Evolutionary conservation across 1,140 invertebrate species (phyloP), one percentile per base, ranked within the genome.

Genomic region (Trinorchestia longiramus): DNA sequence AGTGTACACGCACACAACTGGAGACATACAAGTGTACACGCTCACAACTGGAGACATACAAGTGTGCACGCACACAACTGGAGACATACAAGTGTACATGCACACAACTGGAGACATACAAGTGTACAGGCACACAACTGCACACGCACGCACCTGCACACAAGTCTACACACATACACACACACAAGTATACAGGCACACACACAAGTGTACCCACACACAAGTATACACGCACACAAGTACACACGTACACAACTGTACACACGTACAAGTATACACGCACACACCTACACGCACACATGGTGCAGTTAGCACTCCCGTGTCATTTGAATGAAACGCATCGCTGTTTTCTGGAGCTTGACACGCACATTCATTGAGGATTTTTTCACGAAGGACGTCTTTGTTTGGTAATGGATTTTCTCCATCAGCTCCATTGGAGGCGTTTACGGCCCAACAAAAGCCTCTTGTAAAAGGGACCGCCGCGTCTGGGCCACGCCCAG

Each of bases 361-460:
- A 43, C 41, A 43, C 88, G 88, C 92, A 47, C 43, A 94, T 94
- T 94, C 92, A 47, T 43, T 94, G 92, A 40, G 44, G 92, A 94
- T 45, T 94, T 94, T 94, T 94, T 94, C 44, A n/a, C 92, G 44
- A 94, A 94, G 92, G 92, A 47, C 92, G 92, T 94, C 92, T 94
- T 94, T 94, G 92, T 94, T 94, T 94, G 43, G 92, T 94, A 94
- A 94, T 94, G 92, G 92, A 94, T 94, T 45, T 94, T 94, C 43
- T 8, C 92, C 92, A 94, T 94, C 92, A 94, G 43, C 15, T 94
- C n/a, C 92, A 94, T 94, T 94, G 92, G 44, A 47, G 92, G 45
- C 92, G 43, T 94, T 94, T 94, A 94, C 43, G 92, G 92, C 92
- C 41, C 92, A 94, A 94, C 92, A 94, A 94, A 94, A 94, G 92